Percentiles rank a stretch among this genome's conserved stretches.
Conservation (phyloP, 2,113 vertebrate species). For the Cynoglossus semilaevis region DNA sequence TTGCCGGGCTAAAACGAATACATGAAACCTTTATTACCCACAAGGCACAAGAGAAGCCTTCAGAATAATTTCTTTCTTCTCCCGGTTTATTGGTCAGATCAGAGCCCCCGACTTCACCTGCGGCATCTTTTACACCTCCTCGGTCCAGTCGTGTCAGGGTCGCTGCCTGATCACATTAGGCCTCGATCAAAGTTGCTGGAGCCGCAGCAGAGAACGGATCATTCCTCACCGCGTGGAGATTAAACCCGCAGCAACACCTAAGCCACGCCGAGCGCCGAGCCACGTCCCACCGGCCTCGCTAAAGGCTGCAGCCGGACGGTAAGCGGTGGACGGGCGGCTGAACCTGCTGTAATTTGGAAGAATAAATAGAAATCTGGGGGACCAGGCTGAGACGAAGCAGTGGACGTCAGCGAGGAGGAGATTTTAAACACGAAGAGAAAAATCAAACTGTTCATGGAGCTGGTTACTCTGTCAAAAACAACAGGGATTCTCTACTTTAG, state of each 20-base stretch:
- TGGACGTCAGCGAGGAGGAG: too few species aligned
- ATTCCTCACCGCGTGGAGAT: slow-evolving; percentile 70
- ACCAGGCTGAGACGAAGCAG: slow-evolving; percentile 52
- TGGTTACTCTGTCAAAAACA: too few species aligned
- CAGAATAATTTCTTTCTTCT: slow-evolving; percentile 73
- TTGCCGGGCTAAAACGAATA: slow-evolving; percentile 79
- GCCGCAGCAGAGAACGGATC: slow-evolving; percentile 56
- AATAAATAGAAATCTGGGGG: slow-evolving; percentile 61
- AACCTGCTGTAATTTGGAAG: slow-evolving; percentile 68
- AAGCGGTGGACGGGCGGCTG: slow-evolving; percentile 48
- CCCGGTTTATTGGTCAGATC: slow-evolving; percentile 69
- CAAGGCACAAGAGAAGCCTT: slow-evolving; percentile 68
- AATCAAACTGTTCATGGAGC: too few species aligned
- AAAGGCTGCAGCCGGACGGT: slow-evolving; percentile 51
- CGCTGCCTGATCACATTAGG: slow-evolving; percentile 73
- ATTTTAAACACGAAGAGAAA: too few species aligned
- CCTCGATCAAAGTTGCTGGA: slow-evolving; percentile 75
- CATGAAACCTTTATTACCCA: slow-evolving; percentile 85
- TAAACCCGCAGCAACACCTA: slow-evolving; percentile 66
- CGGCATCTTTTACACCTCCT: slow-evolving; percentile 64
- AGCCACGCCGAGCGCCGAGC: slow-evolving; percentile 44
- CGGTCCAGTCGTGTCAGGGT: slow-evolving; percentile 74
- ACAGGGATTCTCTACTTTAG: too few species aligned
- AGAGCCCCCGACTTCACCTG: slow-evolving; percentile 17
- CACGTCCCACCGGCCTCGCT: slow-evolving; percentile 45